These are phyloP conservation scores for Coilia nasus DNA, from an alignment of 2,797 vertebrate genomes.

Conservation along the genomic window DNA sequence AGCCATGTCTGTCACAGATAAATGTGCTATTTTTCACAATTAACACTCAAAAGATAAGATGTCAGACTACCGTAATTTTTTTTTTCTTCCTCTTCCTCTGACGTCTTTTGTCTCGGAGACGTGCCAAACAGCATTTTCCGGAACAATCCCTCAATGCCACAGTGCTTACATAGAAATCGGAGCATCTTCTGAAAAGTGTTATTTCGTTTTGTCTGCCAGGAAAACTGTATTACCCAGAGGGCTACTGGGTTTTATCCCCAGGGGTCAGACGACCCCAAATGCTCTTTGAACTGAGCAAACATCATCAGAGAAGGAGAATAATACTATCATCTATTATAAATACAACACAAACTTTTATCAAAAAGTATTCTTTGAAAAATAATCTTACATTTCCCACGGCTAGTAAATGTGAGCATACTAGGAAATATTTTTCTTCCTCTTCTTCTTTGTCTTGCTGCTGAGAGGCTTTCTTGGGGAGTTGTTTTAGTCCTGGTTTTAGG, in stretches of 20 bases:
- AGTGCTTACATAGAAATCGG: conserved; percentile 21
- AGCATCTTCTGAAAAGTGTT: conserved; percentile 16
- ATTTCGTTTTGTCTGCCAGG: neutral
- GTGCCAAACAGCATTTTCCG: conserved; percentile 21
- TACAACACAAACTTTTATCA: conserved; percentile 25
- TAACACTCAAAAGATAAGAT: conserved; percentile 27
- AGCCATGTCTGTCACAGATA: conserved; percentile 21
- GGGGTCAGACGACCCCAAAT: neutral
- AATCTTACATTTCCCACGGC: conserved; percentile 21
- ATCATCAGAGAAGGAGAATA: conserved; percentile 4
- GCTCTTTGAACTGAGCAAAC: neutral
- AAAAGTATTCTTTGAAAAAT: conserved; percentile 24
- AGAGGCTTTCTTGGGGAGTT: neutral
- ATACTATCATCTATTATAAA: conserved; percentile 22
- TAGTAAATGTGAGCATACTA: conserved; percentile 17
- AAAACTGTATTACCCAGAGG: neutral
- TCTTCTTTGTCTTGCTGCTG: neutral
- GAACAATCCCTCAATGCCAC: conserved; percentile 5
- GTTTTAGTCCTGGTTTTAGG: neutral
- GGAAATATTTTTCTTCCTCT: neutral
- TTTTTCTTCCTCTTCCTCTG: conserved; percentile 7
- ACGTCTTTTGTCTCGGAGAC: conserved; percentile 26
- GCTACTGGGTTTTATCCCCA: neutral
- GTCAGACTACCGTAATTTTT: conserved; percentile 16
- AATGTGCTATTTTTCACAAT: conserved; percentile 27